Percentiles rank a stretch among this genome's conserved stretches.
Evolutionary conservation across 2,888 invertebrate genomes (phyloP).

Genomic region (Habrosyne pyritoides): DNA sequence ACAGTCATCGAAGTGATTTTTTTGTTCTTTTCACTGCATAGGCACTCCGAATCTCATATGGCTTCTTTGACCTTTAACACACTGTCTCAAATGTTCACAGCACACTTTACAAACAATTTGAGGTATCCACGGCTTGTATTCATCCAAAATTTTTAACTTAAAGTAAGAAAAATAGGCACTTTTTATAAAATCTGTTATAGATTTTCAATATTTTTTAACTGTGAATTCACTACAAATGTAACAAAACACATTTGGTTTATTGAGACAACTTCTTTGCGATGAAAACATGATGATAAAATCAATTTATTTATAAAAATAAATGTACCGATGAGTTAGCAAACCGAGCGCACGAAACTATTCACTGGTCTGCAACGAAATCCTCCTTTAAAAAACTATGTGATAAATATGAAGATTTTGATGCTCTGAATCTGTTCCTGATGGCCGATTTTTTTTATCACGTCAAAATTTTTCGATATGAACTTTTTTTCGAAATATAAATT

Average conservation of each 20-base stretch:
- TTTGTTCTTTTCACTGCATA: conserved; percentile 5
- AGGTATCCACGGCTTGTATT: conserved; percentile 11
- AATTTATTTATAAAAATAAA: not conserved
- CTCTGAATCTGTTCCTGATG: no score
- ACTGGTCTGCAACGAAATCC: no score
- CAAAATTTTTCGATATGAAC: no score
- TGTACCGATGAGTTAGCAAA: no score
- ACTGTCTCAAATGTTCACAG: not conserved
- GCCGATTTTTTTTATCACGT: no score
- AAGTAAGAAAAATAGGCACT: conserved; percentile 1
- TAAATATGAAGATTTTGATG: no score
- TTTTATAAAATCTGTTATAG: conserved; percentile 13
- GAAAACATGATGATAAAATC: conserved; percentile 8
- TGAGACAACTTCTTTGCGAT: conserved; percentile 12
- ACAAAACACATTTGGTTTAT: conserved; percentile 8
- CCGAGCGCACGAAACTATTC: no score
- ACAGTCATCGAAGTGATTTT: conserved; percentile 8
- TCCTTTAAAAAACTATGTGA: no score
- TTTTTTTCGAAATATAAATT: no score
- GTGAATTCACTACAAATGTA: conserved; percentile 11
- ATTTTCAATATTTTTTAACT: conserved; percentile 11
- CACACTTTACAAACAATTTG: conserved; percentile 3
- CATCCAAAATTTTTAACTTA: conserved; percentile 5
- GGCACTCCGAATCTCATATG: conserved; percentile 1
- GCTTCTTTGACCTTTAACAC: conserved; percentile 2